Base-by-base conservation (phyloP, 1,140 invertebrate species). In the Semibalanus balanoides region DNA sequence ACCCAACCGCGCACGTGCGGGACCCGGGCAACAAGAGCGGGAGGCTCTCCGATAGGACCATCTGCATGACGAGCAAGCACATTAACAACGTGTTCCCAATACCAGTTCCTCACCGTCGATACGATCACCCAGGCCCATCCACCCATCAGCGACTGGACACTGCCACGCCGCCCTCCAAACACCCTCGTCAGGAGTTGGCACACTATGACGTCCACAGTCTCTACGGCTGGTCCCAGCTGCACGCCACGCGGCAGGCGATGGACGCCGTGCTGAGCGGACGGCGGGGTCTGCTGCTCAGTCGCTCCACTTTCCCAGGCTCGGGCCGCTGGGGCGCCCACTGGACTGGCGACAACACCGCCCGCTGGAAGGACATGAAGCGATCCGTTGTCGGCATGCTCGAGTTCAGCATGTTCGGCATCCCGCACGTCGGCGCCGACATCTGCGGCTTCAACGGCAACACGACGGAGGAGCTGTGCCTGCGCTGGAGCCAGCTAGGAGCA, bases 371-470 rank as follows among this genome's bases (percentile, higher is more conserved):
- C 81, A 86, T 91, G 85, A 83, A 83, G 76, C 87, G 87, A 81
- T 86, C 87, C 28, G 86, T 91, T 78, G 86, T 88, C 69, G 87
- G 89, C 88, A 82, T 81, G 82, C 82, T 82, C 35, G 79, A 82
- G 74, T 81, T 82, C 76, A 82, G 81, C 72, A 72, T 78, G 74
- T 95, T 93, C 84, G 94, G 94, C 75, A 88, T 94, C 31, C 91
- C 92, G 22, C 86, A 93, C 86, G 89, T 94, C 83, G 94, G 94
- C 0, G 90, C 93, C 5, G 93, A 96, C 83, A 95, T 96, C 79
- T 96, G 94, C 85, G 94, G 94, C 0, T 96, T 95, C 83, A 87
- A 87, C 80, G 89, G 88, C 5, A 89, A 93, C 81, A 90, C 93
- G 0, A 94, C 91, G 0, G 83, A 81, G 27, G 83, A 87, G 31